Evolutionary conservation across 2,888 invertebrate species (phyloP).

Genomic region (Heliothis peltigera): DNA sequence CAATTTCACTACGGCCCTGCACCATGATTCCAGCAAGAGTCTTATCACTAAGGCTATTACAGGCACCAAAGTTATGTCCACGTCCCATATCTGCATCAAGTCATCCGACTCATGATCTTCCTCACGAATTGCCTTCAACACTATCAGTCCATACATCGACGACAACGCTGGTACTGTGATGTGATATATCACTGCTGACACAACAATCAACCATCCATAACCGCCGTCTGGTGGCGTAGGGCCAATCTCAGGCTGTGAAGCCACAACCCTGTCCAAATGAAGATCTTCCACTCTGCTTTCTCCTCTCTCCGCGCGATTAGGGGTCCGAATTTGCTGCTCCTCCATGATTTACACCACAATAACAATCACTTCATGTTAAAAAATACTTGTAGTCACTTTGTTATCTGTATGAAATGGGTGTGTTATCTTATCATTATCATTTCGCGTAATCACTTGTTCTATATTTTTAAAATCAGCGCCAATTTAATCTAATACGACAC

Average conservation of each 20-base stretch:
- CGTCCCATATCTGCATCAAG: conserved; percentile 88
- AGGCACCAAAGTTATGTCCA: conserved; percentile 90
- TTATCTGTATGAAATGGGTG: conserved; percentile 80
- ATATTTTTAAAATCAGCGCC: conserved; percentile 84
- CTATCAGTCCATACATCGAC: conserved; percentile 89
- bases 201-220: conserved; percentile 91
- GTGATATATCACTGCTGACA: conserved; percentile 90
- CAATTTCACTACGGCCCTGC: conserved; percentile 87
- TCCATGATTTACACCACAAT: conserved; percentile 79
- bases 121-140: conserved; percentile 86
- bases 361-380: conserved; percentile 82
- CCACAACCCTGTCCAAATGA: conserved; percentile 90
- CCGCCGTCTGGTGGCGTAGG: conserved; percentile 92
- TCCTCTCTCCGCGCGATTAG: conserved; percentile 64
- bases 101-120: conserved; percentile 83
- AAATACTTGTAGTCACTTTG: conserved; percentile 73
- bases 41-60: conserved; percentile 90
- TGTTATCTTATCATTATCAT: conserved; percentile 88
- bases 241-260: conserved; percentile 91
- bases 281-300: conserved; percentile 78
- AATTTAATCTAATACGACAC: conserved; percentile 44
- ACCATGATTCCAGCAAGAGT: conserved; percentile 90
- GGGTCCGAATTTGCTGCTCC: conserved; percentile 66
- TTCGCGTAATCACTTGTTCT: conserved; percentile 82
- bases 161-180: conserved; percentile 89